Base-by-base conservation (phyloP, 2,797 vertebrate genomes). In the Sphaeramia orbicularis region DNA sequence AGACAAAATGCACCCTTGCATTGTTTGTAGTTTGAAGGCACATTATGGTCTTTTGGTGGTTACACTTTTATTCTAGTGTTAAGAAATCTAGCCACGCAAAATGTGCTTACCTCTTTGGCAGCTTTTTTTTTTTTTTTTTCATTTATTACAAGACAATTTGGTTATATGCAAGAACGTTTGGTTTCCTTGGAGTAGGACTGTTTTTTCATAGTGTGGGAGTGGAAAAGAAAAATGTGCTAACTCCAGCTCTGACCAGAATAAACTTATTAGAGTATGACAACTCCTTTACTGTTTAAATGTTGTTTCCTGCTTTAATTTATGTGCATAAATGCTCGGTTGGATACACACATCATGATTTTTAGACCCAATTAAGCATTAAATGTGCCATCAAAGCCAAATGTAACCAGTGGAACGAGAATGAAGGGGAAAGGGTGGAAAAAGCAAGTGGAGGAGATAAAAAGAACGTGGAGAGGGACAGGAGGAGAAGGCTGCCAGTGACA, bases 401-500 rank as follows among this genome's bases (percentile, higher is more conserved):
- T 65, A 74, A 66, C 16, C 49, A 63, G 41, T 35, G 49, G 62
- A 35, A 52, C 21, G 57, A 63, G 47, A 60, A 38, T 15, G 48
- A 59, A 54, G 53, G 18, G 43, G 50, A 18, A 35, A 35, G 21
- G 60, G 30, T 11, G 37, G 15, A 48, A 42, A 63, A 45, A 16
- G 30, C 37, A 47, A 35, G 56, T 48, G 1, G 12, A 55, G 57
- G 6, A 32, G 68, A 68, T 81, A 38, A 75, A 78, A 75, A 55
- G 75, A 62, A 66, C 52, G 71, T 74, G 60, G 55, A 66, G 36
- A 53, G 50, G 76, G 76, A 85, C 78, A 45, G 43, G 49, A 71
- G 78, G 67, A 71, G 71, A 57, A 67, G 60, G 78, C 78, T 79
- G 73, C 15, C 59, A 9, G 69, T 91, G 91, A 91, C 89, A 89